phyloP scores from a whole-genome alignment of 2,113 vertebrate species.

The Nesogale talazaci region DNA sequence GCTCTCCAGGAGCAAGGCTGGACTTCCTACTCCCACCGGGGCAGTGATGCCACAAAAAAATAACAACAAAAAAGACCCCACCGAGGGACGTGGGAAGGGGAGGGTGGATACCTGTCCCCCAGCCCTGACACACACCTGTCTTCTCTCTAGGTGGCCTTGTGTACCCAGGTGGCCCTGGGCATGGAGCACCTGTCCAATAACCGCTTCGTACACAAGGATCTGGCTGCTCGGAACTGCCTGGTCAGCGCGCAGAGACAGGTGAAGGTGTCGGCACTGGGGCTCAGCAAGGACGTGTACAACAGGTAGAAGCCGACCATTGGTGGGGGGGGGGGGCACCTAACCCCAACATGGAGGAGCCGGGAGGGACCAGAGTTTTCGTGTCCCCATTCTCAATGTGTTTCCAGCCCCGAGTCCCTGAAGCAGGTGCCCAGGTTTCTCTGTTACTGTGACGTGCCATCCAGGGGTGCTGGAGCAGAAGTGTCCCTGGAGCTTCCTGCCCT shows the following conservation, averaged over 20 bases:
- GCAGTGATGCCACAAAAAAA: too few species aligned
- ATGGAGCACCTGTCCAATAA: constrained; percentile 98
- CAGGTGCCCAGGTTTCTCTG: not conserved
- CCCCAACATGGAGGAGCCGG: not conserved
- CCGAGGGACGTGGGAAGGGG: not conserved
- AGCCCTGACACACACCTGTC: not conserved
- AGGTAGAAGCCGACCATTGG: constrained; percentile 85
- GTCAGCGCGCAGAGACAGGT: constrained; percentile 94
- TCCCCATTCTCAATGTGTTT: not conserved
- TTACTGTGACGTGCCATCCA: not conserved
- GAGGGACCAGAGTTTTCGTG: not conserved
- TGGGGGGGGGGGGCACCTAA: not conserved
- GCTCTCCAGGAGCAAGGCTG: too few species aligned
- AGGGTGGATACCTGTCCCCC: not conserved
- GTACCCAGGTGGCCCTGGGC: constrained; percentile 95
- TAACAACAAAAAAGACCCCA: too few species aligned
- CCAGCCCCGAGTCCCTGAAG: not conserved
- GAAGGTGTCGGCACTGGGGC: constrained; percentile 94
- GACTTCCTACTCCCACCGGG: too few species aligned
- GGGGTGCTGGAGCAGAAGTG: not conserved
- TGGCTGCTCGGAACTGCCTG: constrained; percentile 96
- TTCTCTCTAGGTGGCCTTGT: constrained; percentile 91
- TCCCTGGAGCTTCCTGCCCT: not conserved
- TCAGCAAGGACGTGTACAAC: constrained; percentile 99
- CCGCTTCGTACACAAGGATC: constrained; percentile 96